Evolutionary conservation across 2,113 vertebrate species (phyloP), one percentile per base, ranked within the genome.

Genomic region (Phasianus colchicus): DNA sequence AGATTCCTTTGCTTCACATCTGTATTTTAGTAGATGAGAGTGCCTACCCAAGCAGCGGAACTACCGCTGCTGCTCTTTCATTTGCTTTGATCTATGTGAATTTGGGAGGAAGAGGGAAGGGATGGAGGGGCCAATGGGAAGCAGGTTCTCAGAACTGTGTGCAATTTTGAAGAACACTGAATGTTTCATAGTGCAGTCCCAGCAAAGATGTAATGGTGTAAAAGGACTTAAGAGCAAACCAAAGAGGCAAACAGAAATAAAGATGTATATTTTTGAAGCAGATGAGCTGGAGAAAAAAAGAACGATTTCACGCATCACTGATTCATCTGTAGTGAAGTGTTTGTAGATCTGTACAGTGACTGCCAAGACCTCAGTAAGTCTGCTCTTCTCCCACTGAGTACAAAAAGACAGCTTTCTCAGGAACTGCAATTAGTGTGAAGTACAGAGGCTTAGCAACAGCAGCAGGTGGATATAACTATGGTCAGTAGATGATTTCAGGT

Each of bases 21-120:
- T 92, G 83, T 73, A 87, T 83, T 94, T 81, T 43, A 86, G 72
- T 43, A 94, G 76, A 95, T 91, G 96, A 96, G 92, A 93, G 92
- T 81, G 92, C 83, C 94, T 85, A 93, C 63, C 83, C 86, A 95
- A 94, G 65, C 83, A 88, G 86, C 82, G 60, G 85, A 88, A 90
- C 78, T 79, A 93, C 84, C 75, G 70, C 72, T 86, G 90, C 48
- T 85, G 34, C 70, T 65, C 64, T 92, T 92, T 96, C 40, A 83
- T 57, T 83, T 54, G 52, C 88, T 91, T 90, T 92, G 60, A 87
- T 89, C 77, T 89, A 22, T 79, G 48, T 67, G 60, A 82, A 40
- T 73, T n/a, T 74, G 6, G 4, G 5, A 3, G 4, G 18, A 9
- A 5, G 5, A 11, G 30, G 22, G 18, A 19, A 11, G 8, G 1